These are phyloP conservation scores for Furcifer pardalis DNA, from an alignment of 2,797 vertebrate genomes.

Conservation along the genomic window DNA sequence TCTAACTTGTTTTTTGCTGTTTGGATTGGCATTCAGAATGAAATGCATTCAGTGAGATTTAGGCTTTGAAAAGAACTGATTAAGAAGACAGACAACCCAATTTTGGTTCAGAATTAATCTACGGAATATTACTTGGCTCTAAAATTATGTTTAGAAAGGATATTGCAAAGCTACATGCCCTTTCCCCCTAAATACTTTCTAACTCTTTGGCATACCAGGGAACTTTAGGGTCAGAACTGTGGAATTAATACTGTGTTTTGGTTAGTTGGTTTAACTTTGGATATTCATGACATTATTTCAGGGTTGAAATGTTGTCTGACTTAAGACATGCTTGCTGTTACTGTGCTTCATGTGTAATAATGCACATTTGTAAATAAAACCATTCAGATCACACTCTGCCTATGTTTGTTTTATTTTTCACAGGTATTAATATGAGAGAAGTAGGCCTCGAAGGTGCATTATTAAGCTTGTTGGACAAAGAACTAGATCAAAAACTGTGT, in stretches of 20 bases:
- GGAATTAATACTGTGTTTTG: background rate
- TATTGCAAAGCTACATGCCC: background rate
- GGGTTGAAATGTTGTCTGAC: background rate
- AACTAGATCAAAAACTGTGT: constrained; percentile 83
- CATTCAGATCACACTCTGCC: constrained; percentile 37
- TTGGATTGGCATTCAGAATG: background rate
- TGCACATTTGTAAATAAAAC: constrained; percentile 22
- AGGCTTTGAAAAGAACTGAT: background rate
- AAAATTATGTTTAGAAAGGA: background rate
- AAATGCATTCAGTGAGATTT: background rate
- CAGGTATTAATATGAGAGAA: constrained; percentile 90
- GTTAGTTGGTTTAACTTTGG: background rate
- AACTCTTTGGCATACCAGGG: background rate
- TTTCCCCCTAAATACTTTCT: background rate
- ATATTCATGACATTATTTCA: background rate
- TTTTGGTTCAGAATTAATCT: background rate
- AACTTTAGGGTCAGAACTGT: background rate
- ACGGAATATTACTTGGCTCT: background rate
- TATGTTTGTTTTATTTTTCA: constrained; percentile 44
- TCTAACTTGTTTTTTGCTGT: background rate
- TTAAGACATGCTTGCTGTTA: background rate
- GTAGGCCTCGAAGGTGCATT: constrained; percentile 91
- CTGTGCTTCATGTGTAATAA: background rate
- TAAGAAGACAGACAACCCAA: background rate
- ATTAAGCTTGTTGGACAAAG: constrained; percentile 87